Conservation (phyloP, 2,113 vertebrate genomes). For the Gymnarchus niloticus region DNA sequence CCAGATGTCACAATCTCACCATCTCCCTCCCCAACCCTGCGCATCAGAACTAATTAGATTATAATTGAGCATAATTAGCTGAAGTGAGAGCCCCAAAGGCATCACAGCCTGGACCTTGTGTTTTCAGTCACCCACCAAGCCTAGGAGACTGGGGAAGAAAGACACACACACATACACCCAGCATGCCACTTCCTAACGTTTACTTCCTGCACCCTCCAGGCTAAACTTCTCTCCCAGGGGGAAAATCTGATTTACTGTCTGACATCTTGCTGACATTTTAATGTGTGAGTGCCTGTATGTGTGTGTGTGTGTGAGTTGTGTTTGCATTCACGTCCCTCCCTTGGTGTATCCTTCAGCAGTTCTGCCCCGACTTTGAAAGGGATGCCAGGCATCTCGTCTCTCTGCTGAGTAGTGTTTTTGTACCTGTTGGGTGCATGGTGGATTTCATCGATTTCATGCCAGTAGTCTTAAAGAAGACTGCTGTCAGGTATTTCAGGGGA, state of each 20-base stretch:
- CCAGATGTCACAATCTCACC: background rate
- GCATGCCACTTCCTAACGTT: background rate
- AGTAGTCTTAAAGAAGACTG: background rate
- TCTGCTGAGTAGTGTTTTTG: background rate
- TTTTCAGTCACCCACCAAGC: background rate
- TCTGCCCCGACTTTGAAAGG: background rate
- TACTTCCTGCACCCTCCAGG: background rate
- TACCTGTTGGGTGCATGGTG: background rate
- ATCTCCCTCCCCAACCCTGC: background rate
- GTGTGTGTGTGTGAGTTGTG: background rate
- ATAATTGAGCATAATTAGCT: slow-evolving; percentile 46
- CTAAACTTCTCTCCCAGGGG: background rate
- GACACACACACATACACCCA: slow-evolving; percentile 18
- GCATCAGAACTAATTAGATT: slow-evolving; percentile 42
- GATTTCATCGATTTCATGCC: background rate
- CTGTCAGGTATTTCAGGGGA: background rate
- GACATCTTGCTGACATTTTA: background rate
- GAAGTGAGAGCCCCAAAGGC: slow-evolving; percentile 29
- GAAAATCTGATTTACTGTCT: background rate
- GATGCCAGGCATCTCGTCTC: background rate
- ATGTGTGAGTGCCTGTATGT: background rate
- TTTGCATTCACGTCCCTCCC: background rate
- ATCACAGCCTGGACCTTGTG: background rate
- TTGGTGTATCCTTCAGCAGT: background rate
- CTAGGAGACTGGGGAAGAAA: slow-evolving; percentile 15